Evolutionary conservation across 2,113 vertebrate species (phyloP), one percentile per base, ranked within the genome.

Genomic region (Sturnus vulgaris): DNA sequence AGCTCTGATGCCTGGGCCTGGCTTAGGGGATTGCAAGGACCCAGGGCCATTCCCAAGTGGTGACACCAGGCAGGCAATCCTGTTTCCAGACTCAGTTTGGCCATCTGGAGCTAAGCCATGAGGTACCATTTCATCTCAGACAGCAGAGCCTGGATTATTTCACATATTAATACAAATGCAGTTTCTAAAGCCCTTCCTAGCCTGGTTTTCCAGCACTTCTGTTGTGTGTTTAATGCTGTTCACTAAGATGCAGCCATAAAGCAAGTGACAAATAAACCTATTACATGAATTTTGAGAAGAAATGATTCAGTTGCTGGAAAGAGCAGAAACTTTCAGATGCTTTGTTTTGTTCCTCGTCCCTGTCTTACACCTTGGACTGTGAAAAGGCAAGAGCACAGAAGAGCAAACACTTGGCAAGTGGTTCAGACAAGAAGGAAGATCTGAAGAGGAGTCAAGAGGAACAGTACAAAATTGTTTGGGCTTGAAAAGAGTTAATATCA

Each of bases 401-500:
- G 4, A 68, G 35, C 33, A 82, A 40, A 66, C 53, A 10, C 25
- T 37, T 44, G 14, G 15, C 40, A 50, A 87, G 9, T 31, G 18
- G 16, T 42, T 82, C 24, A 66, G 42, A 11, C 30, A 70, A 39
- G 39, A 50, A 70, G 28, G n/a, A 83, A 76, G 30, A 56, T 6
- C n/a, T 86, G 40, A 61, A 65, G 8, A 42, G 11, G 35, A 27
- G 7, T 50, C 25, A 44, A 63, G 6, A 10, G 37, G 88, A 92
- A 40, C 7, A 53, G 35, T 6, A 8, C 12, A n/a, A 66, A 63
- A 11, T 37, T 56, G 23, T 39, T 50, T 79, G 50, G 12, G 23
- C 22, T 92, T 40, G 15, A 93, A 90, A 93, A 30, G 37, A 47
- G 71, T 82, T 94, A 92, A 83, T 52, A 63, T 21, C 33, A 44